Conservation (phyloP, 2,797 vertebrate species). For the Micropoecilia bifurca region DNA sequence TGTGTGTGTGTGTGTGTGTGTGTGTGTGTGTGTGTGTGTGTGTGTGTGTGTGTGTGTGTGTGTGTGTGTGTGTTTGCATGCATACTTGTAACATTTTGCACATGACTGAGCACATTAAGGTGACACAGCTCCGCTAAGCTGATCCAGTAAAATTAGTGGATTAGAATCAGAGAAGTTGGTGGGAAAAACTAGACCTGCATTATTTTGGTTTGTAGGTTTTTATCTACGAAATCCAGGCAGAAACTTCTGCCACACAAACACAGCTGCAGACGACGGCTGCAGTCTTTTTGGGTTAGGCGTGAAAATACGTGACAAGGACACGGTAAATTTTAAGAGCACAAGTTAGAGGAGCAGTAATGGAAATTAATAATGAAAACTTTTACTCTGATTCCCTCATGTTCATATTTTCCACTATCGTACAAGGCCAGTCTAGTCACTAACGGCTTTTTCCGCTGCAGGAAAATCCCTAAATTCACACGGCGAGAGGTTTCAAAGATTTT, state of each 20-base stretch:
- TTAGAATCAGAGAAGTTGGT: conserved; percentile 29
- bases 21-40: background rate
- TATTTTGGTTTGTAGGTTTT: conserved; percentile 28
- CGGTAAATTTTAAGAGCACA: conserved; percentile 51
- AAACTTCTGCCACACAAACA: conserved; percentile 24
- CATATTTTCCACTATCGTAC: conserved; percentile 8
- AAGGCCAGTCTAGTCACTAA: conserved; percentile 14
- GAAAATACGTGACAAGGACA: conserved; percentile 15
- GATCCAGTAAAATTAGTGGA: conserved; percentile 31
- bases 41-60: background rate
- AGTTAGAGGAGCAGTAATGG: conserved; percentile 23
- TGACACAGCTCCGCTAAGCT: conserved; percentile 33
- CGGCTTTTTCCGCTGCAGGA: conserved; percentile 16
- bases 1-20: background rate
- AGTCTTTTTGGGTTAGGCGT: conserved; percentile 29
- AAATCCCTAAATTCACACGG: background rate
- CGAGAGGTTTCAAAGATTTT: conserved; percentile 1
- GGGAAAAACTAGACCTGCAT: conserved; percentile 19
- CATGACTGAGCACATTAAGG: conserved; percentile 62
- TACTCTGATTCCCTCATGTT: conserved; percentile 14
- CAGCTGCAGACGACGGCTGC: conserved; percentile 13
- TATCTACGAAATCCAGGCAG: conserved; percentile 26
- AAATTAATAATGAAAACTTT: conserved; percentile 10
- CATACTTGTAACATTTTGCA: conserved; percentile 65
- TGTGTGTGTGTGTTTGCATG: conserved; percentile 32